Percentiles rank a stretch among this genome's conserved stretches.
phyloP scores from a whole-genome alignment of 92 coral and sea anemone species.

The Metridium senile region DNA sequence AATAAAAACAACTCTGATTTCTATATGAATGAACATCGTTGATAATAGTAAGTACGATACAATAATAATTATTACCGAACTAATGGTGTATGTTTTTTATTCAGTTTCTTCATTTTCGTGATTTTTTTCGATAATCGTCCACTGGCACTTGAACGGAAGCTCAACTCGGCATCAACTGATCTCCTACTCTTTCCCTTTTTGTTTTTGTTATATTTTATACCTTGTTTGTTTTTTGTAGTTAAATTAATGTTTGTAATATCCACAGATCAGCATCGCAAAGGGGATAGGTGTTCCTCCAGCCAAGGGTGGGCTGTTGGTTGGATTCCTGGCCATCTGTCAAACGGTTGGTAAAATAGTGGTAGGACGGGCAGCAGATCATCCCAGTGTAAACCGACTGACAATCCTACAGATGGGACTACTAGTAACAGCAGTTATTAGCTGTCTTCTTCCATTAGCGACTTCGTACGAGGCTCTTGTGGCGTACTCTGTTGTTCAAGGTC shows the following conservation, averaged over 20 bases:
- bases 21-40: too few species aligned
- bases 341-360: slow-evolving; percentile 78
- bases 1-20: too few species aligned
- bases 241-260: not conserved
- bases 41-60: too few species aligned
- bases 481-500: slow-evolving; percentile 82
- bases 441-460: slow-evolving; percentile 86
- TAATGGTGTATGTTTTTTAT: too few species aligned
- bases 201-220: not conserved
- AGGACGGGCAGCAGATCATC: slow-evolving; percentile 74
- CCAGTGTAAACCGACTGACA: slow-evolving; percentile 65
- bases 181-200: not conserved
- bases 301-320: slow-evolving; percentile 84
- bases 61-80: too few species aligned
- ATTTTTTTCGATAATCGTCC: too few species aligned
- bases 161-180: slow-evolving; percentile 1
- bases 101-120: too few species aligned
- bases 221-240: not conserved
- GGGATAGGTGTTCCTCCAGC: slow-evolving; percentile 63
- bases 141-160: too few species aligned
- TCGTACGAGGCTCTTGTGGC: slow-evolving; percentile 68
- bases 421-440: slow-evolving; percentile 73
- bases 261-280: slow-evolving; percentile 80
- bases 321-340: slow-evolving; percentile 75
- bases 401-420: slow-evolving; percentile 68